These are phyloP conservation scores for Eulemur coronatus DNA, from an alignment of 2,797 vertebrate species.

Conservation along the genomic window DNA sequence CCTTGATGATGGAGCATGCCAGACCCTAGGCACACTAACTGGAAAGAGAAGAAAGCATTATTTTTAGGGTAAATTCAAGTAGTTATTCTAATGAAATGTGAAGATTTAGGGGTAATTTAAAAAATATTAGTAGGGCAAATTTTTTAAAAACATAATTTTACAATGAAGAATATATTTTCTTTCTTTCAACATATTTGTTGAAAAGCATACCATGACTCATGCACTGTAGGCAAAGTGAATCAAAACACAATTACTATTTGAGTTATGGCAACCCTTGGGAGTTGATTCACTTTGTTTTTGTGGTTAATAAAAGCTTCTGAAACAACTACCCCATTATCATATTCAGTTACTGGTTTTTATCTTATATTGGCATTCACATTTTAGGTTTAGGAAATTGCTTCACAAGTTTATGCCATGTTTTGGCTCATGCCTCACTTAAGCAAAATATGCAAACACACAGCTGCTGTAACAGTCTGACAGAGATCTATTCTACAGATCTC, in stretches of 20 bases:
- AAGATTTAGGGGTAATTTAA: not conserved
- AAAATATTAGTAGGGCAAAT: not conserved
- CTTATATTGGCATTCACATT: not conserved
- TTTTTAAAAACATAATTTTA: not conserved
- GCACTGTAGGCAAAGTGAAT: not conserved
- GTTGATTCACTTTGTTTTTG: not conserved
- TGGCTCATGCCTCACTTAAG: slow-evolving; percentile 35
- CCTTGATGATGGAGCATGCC: not conserved
- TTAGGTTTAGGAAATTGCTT: not conserved
- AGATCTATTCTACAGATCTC: slow-evolving; percentile 79
- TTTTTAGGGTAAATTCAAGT: not conserved
- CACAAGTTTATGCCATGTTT: slow-evolving; percentile 47
- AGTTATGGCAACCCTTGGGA: not conserved
- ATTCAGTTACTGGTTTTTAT: not conserved
- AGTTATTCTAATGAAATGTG: slow-evolving; percentile 7
- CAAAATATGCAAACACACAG: slow-evolving; percentile 64
- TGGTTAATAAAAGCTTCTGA: not conserved
- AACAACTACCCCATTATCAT: not conserved
- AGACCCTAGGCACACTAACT: not conserved
- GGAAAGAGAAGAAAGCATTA: not conserved
- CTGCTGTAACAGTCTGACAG: slow-evolving; percentile 59
- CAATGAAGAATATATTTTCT: not conserved
- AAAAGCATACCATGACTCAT: not conserved
- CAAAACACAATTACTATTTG: not conserved
- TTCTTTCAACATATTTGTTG: not conserved